Percentiles rank a stretch among this genome's conserved stretches.
Conservation (phyloP, 2,797 vertebrate genomes). For the Catharus ustulatus region DNA sequence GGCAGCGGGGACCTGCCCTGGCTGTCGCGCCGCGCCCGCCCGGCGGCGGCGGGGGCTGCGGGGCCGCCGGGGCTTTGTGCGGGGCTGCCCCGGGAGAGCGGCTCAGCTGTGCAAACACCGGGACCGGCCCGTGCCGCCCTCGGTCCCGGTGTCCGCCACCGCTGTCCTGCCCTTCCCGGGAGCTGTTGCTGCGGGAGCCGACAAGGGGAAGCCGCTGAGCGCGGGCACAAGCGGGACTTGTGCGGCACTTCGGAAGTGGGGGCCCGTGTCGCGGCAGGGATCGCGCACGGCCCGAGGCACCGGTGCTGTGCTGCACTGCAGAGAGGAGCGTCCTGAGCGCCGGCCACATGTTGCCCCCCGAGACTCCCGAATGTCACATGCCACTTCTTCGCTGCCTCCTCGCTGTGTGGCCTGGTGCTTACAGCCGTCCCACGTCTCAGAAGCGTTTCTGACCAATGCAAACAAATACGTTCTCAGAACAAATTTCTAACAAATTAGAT, state of each 20-base stretch:
- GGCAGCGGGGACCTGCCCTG: background rate
- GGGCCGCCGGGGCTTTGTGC: background rate
- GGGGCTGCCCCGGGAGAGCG: background rate
- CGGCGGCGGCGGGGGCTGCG: background rate
- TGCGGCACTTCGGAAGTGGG: background rate
- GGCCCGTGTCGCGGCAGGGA: background rate
- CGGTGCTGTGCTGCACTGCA: slow-evolving; percentile 41
- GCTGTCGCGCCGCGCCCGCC: background rate
- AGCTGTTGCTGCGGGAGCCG: background rate
- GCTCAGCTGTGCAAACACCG: background rate
- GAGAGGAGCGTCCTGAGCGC: slow-evolving; percentile 22
- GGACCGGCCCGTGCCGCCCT: background rate
- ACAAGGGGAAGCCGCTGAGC: background rate
- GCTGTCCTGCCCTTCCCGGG: background rate
- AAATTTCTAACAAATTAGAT: background rate
- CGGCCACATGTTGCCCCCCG: slow-evolving; percentile 53
- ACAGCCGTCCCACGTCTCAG: background rate
- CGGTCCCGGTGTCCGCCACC: background rate
- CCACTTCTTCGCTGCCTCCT: background rate
- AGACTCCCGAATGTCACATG: slow-evolving; percentile 54
- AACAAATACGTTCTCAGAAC: background rate
- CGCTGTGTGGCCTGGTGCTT: background rate
- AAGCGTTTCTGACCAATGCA: background rate
- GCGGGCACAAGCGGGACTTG: background rate
- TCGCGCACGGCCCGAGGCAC: background rate